Base-by-base conservation (phyloP, 2,888 invertebrate genomes). In the Pseudococcus longispinus region DNA sequence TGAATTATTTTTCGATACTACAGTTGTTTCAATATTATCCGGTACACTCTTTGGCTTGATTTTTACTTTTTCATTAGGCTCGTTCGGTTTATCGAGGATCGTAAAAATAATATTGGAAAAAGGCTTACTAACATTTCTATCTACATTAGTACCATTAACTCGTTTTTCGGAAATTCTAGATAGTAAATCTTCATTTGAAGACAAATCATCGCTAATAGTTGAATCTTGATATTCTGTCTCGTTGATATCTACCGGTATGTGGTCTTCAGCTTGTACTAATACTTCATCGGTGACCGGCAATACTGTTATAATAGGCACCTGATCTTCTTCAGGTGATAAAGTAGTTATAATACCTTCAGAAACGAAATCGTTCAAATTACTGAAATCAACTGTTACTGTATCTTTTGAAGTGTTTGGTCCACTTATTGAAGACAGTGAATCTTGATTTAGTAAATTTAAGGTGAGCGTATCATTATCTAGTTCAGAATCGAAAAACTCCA, bases 301-400 rank as follows among this genome's bases (percentile, higher is more conserved):
- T 80, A 42, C 77, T 20, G 32, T 42, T 20, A 80, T 80, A 0
- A 80, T 20, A 13, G 77, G 77, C 18, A 37, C 32, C 4, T 42
- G 77, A 18, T 80, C n/a, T 26, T 80, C 29, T 42, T 80, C 77
- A 11, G 77, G 20, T 6, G 77, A 80, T 20, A 42, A 42, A 1
- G 77, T 80, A 9, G 8, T 29, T 11, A 80, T 80, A 26, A 80
- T 80, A 3, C 42, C 77, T 80, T 20, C 77, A 42, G 77, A 42
- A 20, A 80, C 77, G n/a, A 29, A 80, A 42, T 80, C 77, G 42
- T 80, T 42, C 42, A 80, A 80, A 42, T 80, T 80, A 80, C 42
- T 80, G 20, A 80, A 80, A 42, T 80, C 77, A 2, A 80, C 77
- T 13, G 42, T 20, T 20, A 80, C 29, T 42, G 77, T 11, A 11